Base-by-base conservation (phyloP, 2,113 vertebrate species). In the Salvelinus namaycush region DNA sequence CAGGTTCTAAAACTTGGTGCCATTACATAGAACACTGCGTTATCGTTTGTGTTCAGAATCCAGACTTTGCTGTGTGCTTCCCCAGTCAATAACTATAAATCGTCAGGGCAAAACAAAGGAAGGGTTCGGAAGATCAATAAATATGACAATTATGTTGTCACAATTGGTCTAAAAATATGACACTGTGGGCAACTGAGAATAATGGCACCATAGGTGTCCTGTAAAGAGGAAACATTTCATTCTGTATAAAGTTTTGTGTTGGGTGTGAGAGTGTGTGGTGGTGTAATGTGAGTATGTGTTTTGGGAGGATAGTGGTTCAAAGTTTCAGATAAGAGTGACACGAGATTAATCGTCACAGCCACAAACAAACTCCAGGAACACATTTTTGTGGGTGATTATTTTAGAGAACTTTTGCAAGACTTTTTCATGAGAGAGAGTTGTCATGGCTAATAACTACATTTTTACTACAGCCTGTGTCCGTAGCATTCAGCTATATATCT, bases 271-370 rank as follows among this genome's bases (percentile, higher is more conserved):
- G 59, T 22, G n/a, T 62, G 59, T 62, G 59, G 51, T 54, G 3
- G 51, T 16, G 62, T 54, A 51, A 27, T 72, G 29, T 66, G 59
- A 22, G 27, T 76, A 60, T 72, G 26, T 60, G 24, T 62, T 24
- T 24, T 3, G 8, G 59, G 59, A 62, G 59, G 59, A 62, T 24
- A n/a, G n/a, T 62, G 20, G n/a, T 13, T n/a, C 1, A 62, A 62
- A 62, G 59, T 62, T n/a, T 22, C 16, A 9, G n/a, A 62, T 57
- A 20, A 57, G 54, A 57, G 16, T 22, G n/a, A n/a, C 9, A 9
- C 7, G 34, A 34, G 4, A 62, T 62, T 22, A 22, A 24, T 22
- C 59, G 16, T n/a, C n/a, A 62, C 59, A 9, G n/a, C 18, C 59
- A 62, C 6, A 62, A 62, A 9, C 59, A 22, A 62, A 14, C 20